Conservation (phyloP, 1,140 invertebrate species). For the Platyura marginata region DNA sequence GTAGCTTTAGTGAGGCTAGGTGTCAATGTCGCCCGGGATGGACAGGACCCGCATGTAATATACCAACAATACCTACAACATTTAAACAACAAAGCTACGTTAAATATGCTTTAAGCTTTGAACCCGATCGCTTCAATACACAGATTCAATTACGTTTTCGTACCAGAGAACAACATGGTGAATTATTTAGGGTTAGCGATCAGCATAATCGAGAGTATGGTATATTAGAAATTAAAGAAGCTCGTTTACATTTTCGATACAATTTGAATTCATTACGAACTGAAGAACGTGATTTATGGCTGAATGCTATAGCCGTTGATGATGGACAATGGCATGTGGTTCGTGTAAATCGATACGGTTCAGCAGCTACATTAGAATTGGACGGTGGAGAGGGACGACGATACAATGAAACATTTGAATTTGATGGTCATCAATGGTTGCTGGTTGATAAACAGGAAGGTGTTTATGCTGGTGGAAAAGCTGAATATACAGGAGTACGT, state of each 20-base stretch:
- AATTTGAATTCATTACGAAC: slow-evolving; percentile 81
- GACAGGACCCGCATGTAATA: slow-evolving; percentile 71
- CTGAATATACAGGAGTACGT: slow-evolving; percentile 79
- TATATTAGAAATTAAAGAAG: slow-evolving; percentile 85
- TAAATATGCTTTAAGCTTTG: slow-evolving; percentile 86
- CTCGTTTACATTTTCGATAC: slow-evolving; percentile 74
- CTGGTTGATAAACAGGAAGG: slow-evolving; percentile 87
- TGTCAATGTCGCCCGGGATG: slow-evolving; percentile 88
- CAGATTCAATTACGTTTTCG: slow-evolving; percentile 83
- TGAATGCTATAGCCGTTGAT: slow-evolving; percentile 75
- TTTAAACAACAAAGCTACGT: slow-evolving; percentile 88
- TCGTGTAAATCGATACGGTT: slow-evolving; percentile 73
- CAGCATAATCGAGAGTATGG: slow-evolving; percentile 90
- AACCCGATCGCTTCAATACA: slow-evolving; percentile 79
- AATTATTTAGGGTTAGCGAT: slow-evolving; percentile 80
- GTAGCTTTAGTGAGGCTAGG: slow-evolving; percentile 66
- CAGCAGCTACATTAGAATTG: slow-evolving; percentile 79
- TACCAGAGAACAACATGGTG: slow-evolving; percentile 79
- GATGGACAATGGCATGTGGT: slow-evolving; percentile 97
- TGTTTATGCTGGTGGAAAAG: slow-evolving; percentile 86
- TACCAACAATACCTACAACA: slow-evolving; percentile 66
- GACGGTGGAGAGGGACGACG: slow-evolving; percentile 89
- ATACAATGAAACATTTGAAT: slow-evolving; percentile 86
- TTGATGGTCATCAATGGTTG: slow-evolving; percentile 79
- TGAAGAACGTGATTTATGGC: slow-evolving; percentile 77